These are phyloP conservation scores for Dynastes tityus DNA, from an alignment of 2,888 invertebrate genomes.

Conservation along the genomic window DNA sequence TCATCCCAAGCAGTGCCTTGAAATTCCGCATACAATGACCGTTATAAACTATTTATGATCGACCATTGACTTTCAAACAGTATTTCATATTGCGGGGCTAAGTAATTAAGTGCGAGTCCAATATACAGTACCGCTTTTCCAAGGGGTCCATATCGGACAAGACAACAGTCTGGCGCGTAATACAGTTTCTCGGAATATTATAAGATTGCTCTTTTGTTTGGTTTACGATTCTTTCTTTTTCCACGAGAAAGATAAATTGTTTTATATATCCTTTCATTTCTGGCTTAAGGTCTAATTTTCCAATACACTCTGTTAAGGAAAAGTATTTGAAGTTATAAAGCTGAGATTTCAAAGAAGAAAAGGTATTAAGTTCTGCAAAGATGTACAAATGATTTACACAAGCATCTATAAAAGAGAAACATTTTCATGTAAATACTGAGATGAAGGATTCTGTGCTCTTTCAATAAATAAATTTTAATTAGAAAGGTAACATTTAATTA, in stretches of 20 bases:
- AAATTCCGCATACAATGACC: conserved; percentile 35
- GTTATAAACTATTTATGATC: conserved; percentile 58
- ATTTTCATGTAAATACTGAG: neutral
- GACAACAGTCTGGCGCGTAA: conserved; percentile 24
- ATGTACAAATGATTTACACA: conserved; percentile 9
- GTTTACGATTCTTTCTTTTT: conserved; percentile 17
- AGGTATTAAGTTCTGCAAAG: conserved; percentile 12
- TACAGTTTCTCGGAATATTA: conserved; percentile 33
- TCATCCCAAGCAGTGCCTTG: conserved; percentile 25
- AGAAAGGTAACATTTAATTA: conserved; percentile 5
- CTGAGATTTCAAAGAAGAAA: conserved; percentile 20
- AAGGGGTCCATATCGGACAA: conserved; percentile 11
- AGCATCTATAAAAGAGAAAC: neutral
- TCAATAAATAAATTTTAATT: conserved; percentile 13
- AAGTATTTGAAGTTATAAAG: conserved; percentile 13
- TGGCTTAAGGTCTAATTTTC: conserved; percentile 2
- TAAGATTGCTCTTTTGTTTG: neutral
- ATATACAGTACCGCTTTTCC: conserved; percentile 54
- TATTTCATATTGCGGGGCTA: conserved; percentile 54
- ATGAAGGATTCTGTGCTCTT: neutral
- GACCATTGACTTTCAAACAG: conserved; percentile 56
- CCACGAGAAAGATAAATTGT: conserved; percentile 30
- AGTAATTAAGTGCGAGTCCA: conserved; percentile 54
- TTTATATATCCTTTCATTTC: conserved; percentile 18
- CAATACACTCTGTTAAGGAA: conserved; percentile 7